Percentiles rank a stretch among this genome's conserved stretches.
These are phyloP conservation scores for Actias luna DNA, from an alignment of 2,888 invertebrate genomes.

Conservation along the genomic window DNA sequence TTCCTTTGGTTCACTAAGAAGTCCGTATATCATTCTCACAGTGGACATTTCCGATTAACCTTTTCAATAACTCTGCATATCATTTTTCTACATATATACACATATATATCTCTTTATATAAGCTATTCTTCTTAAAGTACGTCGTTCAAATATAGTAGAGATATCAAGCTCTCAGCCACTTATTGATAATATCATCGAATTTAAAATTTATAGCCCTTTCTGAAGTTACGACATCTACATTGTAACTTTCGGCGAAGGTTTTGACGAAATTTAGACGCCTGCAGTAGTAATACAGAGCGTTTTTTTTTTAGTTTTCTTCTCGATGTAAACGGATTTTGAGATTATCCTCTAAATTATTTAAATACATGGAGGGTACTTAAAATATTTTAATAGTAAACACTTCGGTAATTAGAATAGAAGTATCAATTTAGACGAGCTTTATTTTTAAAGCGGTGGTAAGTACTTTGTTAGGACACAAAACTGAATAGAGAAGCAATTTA, in stretches of 20 bases:
- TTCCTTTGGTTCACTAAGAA: no score
- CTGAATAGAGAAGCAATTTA: no score
- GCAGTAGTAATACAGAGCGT: neutral
- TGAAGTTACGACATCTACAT: neutral
- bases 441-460: no score
- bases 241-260: neutral
- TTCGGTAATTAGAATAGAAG: no score
- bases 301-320: neutral
- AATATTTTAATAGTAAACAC: no score
- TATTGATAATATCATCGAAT: constrained; percentile 9
- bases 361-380: no score
- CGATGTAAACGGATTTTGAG: neutral
- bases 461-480: no score
- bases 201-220: neutral
- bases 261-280: neutral
- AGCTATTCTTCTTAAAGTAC: neutral
- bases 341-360: no score
- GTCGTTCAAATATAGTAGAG: neutral
- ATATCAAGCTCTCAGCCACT: neutral
- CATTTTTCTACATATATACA: neutral
- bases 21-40: no score
- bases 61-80: no score
- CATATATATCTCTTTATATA: neutral
- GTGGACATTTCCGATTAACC: no score
- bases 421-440: no score